phyloP scores from a whole-genome alignment of 2,113 vertebrate species.

The Oncorhynchus clarkii region DNA sequence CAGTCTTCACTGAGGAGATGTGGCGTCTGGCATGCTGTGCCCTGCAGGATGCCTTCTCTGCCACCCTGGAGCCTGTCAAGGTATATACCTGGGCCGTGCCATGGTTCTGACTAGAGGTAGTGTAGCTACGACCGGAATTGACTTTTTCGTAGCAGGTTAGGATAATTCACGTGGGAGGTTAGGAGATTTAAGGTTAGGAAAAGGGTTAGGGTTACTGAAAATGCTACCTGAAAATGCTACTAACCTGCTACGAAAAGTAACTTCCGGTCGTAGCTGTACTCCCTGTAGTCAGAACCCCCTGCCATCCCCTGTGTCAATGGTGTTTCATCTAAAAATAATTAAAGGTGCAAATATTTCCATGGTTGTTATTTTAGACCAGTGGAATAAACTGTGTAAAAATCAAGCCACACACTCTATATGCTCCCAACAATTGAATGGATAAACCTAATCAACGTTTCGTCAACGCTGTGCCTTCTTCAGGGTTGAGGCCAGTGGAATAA shows the following conservation, averaged over 20 bases:
- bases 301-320: background rate
- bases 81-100: slow-evolving; percentile 57
- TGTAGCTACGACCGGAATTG: too few species aligned
- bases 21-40: slow-evolving; percentile 95
- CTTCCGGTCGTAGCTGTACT: too few species aligned
- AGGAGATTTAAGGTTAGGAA: too few species aligned
- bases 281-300: too few species aligned
- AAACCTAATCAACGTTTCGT: too few species aligned
- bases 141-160: too few species aligned
- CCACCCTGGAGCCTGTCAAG: slow-evolving; percentile 95
- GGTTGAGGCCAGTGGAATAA: slow-evolving; percentile 10
- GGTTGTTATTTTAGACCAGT: too few species aligned
- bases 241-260: background rate
- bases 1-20: slow-evolving; percentile 96
- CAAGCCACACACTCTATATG: background rate
- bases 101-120: too few species aligned
- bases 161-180: too few species aligned
- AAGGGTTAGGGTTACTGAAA: too few species aligned
- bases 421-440: background rate
- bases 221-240: too few species aligned
- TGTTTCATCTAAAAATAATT: background rate
- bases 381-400: background rate
- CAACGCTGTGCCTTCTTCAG: background rate
- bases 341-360: too few species aligned
- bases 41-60: slow-evolving; percentile 93